Evolutionary conservation across 1,140 invertebrate species (phyloP), one percentile per base, ranked within the genome.

Genomic region (Ruditapes philippinarum): DNA sequence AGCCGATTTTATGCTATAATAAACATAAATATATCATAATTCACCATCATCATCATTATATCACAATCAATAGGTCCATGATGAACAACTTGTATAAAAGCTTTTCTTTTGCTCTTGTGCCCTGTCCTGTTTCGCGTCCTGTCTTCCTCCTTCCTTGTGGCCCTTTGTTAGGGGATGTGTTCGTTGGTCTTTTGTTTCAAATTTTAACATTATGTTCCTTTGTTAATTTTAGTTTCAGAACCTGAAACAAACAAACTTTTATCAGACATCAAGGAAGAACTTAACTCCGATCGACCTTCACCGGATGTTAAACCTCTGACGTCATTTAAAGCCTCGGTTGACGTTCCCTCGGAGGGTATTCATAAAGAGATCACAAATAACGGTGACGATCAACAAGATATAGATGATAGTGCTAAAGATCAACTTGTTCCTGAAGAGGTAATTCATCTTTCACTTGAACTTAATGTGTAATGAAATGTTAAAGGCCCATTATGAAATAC

Each of bases 191-290:
- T 31, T 74, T 33, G 12, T 7, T 33, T 33, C 25, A 36, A 11
- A 36, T n/a, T n/a, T n/a, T n/a, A 38, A 74, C 19, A 36, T 33
- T 33, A 74, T 38, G 9, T 33, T 74, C 19, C n/a, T n/a, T n/a
- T n/a, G n/a, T n/a, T 22, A 5, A 5, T 74, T 85, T 38, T 19
- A 87, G 84, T 78, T 4, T 74, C 70, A 3, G 74, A 87, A 12
- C 84, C 84, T 7, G 38, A 78, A 9, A 78, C 70, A 9, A 19
- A 87, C 11, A 40, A 87, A 5, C 14, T 87, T 5, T 22, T 87
- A 25, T 87, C 84, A 28, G 84, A 87, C 31, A 19, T 79, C n/a
- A 40, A 87, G 31, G 70, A 76, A 45, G 51, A 79, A 57, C 14
- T 79, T 9, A 33, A 17, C 7, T 25, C 78, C 25, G 25, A 57